Evolutionary conservation across 2,888 invertebrate genomes (phyloP), one percentile per base, ranked within the genome.

Genomic region (Ormyrus rosae): DNA sequence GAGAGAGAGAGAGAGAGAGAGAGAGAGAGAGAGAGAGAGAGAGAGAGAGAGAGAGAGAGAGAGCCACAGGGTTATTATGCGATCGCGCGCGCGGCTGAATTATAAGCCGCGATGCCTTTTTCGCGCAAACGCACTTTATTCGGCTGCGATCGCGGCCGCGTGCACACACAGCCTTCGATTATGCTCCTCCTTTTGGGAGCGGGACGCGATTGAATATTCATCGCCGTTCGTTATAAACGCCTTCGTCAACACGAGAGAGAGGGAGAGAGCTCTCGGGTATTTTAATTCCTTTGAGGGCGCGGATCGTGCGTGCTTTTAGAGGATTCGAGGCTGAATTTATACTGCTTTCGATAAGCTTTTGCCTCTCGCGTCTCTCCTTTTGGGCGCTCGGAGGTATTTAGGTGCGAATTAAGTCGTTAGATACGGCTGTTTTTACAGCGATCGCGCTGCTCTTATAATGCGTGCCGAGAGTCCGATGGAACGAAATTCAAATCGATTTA

Each of bases 181-280:
- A 79, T 46, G 46, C 19, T 64, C 60, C 46, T 67, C 46, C 61
- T 79, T 78, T 73, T 63, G 34, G 53, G 10, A 9, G 55, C 74
- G 11, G 0, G 19, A 48, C 68, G 58, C 51, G 53, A 68, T 80
- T 80, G 75, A 80, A 80, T 80, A 75, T 80, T 80, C 79, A 79
- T 79, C 65, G 56, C 34, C 7, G 77, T 55, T 75, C 80, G 75
- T 72, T 80, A 80, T 80, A 80, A 80, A 45, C 61, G 58, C 58
- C 72, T 78, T 61, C 73, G 53, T 79, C 73, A 79, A 64, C 34
- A n/a, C 68, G 72, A 19, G 10, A 19, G 19, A 19, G 19, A 19
- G 19, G 2, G 19, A 19, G 19, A 19, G 19, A 1, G 19, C 19
- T 19, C 19, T 19, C 19, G 19, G 19, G 69, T 79, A 63, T 69